Base-by-base conservation (phyloP, 2,797 vertebrate species). In the Hephaestus fuliginosus region DNA sequence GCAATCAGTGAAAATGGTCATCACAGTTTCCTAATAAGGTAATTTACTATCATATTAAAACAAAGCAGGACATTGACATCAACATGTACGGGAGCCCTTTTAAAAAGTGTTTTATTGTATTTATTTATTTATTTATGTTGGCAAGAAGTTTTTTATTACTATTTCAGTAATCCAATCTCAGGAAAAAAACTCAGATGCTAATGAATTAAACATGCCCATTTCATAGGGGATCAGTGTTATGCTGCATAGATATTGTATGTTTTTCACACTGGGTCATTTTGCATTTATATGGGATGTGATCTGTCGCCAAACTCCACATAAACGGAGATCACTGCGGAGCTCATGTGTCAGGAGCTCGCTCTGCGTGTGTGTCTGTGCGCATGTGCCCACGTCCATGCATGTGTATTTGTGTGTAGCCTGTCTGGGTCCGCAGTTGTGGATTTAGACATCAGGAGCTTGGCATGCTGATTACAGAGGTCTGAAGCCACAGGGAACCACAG, bases 381-480 rank as follows among this genome's bases (percentile, higher is more conserved):
- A 33, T 52, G 46, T 65, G 66, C 74, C 20, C 62, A 55, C 78
- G 49, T 78, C 10, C 33, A 48, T 69, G 17, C 61, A 15, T 56
- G 63, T 82, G 66, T 73, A 62, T 44, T 39, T 55, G 46, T 72
- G 48, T 79, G 62, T 72, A 83, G 79, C 76, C 81, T 49, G 86
- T 89, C 88, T 89, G 86, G 82, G 84, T 91, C 84, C 53, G 56
- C 30, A 81, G 74, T 73, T 90, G 88, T 90, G 92, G 90, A 94
- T 93, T 93, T 91, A 92, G 91, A 94, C 93, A 93, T 94, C 93
- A 94, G 91, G 76, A 89, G 88, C 89, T 88, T 92, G 92, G 94
- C 93, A 93, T 85, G 90, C 80, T 95, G 92, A 95, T 94, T 93
- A 94, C 87, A 93, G 92, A 87, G 87, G 78, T 87, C 87, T 83